phyloP scores from a whole-genome alignment of 1,140 invertebrate genomes.

The Halesus radiatus region DNA sequence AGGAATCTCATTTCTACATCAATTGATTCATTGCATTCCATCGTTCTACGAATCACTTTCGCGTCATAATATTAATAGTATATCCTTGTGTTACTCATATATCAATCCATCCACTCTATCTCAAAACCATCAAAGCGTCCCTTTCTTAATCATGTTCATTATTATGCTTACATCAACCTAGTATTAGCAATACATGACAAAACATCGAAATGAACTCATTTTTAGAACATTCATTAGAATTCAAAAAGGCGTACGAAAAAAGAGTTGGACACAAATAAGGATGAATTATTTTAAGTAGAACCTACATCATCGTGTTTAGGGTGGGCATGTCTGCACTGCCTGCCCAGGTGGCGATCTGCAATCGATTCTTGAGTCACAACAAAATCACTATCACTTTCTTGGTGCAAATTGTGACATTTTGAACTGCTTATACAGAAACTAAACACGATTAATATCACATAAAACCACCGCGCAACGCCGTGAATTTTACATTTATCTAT shows the following conservation, averaged over 20 bases:
- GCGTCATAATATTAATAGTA: too few species aligned
- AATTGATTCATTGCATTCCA: too few species aligned
- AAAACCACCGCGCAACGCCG: background rate
- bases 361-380: background rate
- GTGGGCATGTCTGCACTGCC: slow-evolving; percentile 6
- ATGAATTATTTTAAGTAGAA: background rate
- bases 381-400: background rate
- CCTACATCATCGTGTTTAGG: background rate
- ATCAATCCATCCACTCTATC: too few species aligned
- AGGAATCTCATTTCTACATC: too few species aligned
- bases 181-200: background rate
- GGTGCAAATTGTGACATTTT: background rate
- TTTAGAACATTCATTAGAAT: too few species aligned
- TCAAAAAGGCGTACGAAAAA: too few species aligned
- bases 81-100: too few species aligned
- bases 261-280: background rate
- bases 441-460: slow-evolving; percentile 9
- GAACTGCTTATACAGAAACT: background rate
- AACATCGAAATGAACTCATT: background rate
- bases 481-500: background rate
- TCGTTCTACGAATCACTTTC: too few species aligned
- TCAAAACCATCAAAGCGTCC: too few species aligned
- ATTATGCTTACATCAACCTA: background rate
- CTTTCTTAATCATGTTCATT: too few species aligned
- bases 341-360: background rate